phyloP scores from a whole-genome alignment of 2,113 vertebrate species.

The Leuciscus idus region DNA sequence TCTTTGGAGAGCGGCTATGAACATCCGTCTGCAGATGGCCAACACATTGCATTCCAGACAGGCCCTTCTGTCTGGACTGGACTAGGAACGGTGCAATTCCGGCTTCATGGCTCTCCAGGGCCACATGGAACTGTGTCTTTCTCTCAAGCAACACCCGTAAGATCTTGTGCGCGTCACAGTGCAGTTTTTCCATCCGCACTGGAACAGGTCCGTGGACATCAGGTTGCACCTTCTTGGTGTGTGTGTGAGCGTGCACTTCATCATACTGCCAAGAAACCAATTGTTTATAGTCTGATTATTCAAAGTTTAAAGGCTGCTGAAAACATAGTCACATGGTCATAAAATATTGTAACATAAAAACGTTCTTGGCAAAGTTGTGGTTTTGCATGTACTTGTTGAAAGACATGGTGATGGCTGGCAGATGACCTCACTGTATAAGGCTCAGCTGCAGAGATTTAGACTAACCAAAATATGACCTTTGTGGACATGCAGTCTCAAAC shows the following conservation, averaged over 20 bases:
- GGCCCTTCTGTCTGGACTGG: slow-evolving; percentile 63
- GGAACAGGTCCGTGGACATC: slow-evolving; percentile 45
- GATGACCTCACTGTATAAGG: slow-evolving; percentile 17
- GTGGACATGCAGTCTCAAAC: background rate
- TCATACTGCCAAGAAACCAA: slow-evolving; percentile 52
- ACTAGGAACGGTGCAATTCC: slow-evolving; percentile 55
- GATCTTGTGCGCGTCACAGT: slow-evolving; percentile 37
- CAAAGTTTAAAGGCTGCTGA: slow-evolving; percentile 49
- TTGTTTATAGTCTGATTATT: slow-evolving; percentile 55
- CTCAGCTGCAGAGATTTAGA: slow-evolving; percentile 27
- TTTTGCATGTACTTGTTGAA: slow-evolving; percentile 26
- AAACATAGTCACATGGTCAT: slow-evolving; percentile 46
- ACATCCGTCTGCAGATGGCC: slow-evolving; percentile 72
- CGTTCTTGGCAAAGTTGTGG: background rate
- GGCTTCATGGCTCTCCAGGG: slow-evolving; percentile 61
- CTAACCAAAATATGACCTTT: background rate
- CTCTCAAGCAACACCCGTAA: slow-evolving; percentile 49
- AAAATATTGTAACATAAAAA: slow-evolving; percentile 39
- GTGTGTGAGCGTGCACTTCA: background rate
- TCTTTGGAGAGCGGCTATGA: slow-evolving; percentile 48
- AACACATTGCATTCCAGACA: slow-evolving; percentile 77
- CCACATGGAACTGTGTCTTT: slow-evolving; percentile 46
- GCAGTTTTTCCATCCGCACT: slow-evolving; percentile 59
- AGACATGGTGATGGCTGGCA: slow-evolving; percentile 15
- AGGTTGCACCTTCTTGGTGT: slow-evolving; percentile 33